A percentile compares a stretch with the other conserved stretches of the same genome.
Conservation (phyloP, 2,888 invertebrate species). For the Heteromurus nitidus region DNA sequence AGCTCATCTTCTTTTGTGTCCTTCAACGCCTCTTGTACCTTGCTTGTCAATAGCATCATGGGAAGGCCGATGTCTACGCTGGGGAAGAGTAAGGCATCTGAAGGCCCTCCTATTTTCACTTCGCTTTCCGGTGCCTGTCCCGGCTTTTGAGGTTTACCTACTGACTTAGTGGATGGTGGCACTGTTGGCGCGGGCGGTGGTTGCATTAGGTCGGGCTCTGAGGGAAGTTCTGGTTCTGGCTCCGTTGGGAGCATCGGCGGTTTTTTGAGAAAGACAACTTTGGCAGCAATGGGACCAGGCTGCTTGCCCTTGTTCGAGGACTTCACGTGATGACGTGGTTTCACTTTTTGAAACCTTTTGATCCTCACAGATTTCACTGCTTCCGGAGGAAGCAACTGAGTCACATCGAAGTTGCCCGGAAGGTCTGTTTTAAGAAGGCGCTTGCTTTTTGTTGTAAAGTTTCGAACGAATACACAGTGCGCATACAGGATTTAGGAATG, state of each 20-base stretch:
- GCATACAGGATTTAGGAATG: too few relatives aligned
- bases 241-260: neutral
- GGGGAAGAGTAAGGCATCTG: neutral
- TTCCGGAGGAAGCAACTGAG: slow-evolving; percentile 18
- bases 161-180: neutral
- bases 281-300: slow-evolving; percentile 30
- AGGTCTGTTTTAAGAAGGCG: too few relatives aligned
- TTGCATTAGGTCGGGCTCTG: neutral
- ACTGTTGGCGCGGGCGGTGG: neutral
- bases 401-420: slow-evolving; percentile 6
- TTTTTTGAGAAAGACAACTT: slow-evolving; percentile 26
- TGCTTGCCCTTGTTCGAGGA: neutral
- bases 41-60: slow-evolving; percentile 1
- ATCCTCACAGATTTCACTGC: slow-evolving; percentile 30
- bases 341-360: neutral
- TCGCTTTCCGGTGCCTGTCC: too few relatives aligned
- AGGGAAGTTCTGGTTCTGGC: neutral
- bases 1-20: slow-evolving; percentile 17
- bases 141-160: neutral
- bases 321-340: neutral
- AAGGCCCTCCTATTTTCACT: too few relatives aligned
- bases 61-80: neutral
- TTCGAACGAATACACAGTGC: too few relatives aligned
- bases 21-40: neutral
- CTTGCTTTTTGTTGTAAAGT: too few relatives aligned